Base-by-base conservation (phyloP, 92 coral and sea anemone species). In the Palythoa caribaeorum region DNA sequence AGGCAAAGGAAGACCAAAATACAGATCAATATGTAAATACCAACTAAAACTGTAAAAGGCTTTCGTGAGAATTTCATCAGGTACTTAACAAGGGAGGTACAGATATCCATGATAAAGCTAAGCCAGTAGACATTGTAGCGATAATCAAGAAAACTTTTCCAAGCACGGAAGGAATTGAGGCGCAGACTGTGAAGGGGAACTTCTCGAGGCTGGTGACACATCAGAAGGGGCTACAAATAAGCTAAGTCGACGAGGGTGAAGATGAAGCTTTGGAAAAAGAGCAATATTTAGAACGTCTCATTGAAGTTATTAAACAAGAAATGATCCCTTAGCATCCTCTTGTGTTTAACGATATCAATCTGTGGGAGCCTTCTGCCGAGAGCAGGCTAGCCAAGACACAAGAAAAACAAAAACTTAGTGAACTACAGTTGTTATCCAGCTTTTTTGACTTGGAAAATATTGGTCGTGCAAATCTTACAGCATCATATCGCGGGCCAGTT, bases 51-150 rank as follows among this genome's bases (percentile, higher is more conserved):
- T 91, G 91, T 39, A 11, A 38, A 77, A 76, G 38, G 48, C 85
- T 19, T 36, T 1, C 0, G 85, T 87, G 20, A 62, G 85, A 87
- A 87, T 87, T 12, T 83, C 91, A 54, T 84, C 88, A 77, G 28
- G 50, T 77, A 9, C 77, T 77, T 73, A 77, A 77, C 47, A 62
- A 77, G 28, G 85, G 77, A n/a, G 16, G 62, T 40, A 77, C 68
- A 39, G 90, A 87, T 87, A 20, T 16, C 11, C 68, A 77, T 17
- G 60, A 38, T 36, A 77, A 87, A 77, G 85, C 78, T 66, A 87
- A 12, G 36, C 85, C 90, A 87, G 84, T 57, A 55, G 90, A 87
- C 66, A 51, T 79, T 8, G 90, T 37, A 60, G 90, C 78, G 38
- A 15, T 78, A 37, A 51, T 87, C 77, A 87, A 87, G 71, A 44